phyloP scores from a whole-genome alignment of 2,113 vertebrate species.

The Emydura subglobosa region DNA sequence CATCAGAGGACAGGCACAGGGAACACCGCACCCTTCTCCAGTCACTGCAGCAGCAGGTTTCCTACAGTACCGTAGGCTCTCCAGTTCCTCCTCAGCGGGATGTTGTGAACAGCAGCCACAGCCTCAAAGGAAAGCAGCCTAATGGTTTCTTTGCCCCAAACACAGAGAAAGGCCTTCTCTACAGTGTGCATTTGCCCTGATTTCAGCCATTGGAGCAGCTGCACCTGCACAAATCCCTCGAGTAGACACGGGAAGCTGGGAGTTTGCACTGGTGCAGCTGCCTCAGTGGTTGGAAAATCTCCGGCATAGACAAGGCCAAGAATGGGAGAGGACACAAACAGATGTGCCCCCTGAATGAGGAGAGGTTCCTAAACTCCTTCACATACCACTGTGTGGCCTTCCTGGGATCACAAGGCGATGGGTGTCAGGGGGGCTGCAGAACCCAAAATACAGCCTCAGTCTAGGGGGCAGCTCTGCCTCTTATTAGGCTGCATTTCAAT shows the following conservation, averaged over 20 bases:
- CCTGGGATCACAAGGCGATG: neutral
- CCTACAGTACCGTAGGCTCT: neutral
- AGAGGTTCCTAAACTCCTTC: neutral
- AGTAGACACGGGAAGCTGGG: neutral
- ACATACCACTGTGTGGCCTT: neutral
- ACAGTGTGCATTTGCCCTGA: neutral
- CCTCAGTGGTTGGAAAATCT: neutral
- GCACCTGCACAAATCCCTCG: neutral
- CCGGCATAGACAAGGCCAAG: neutral
- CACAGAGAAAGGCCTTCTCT: neutral
- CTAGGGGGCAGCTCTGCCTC: neutral
- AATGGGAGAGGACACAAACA: neutral
- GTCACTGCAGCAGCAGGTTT: neutral
- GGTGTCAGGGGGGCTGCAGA: neutral
- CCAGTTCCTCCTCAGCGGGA: neutral
- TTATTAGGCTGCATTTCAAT: neutral
- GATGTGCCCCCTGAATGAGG: too few relatives aligned
- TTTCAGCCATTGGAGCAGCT: neutral
- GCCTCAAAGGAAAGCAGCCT: neutral
- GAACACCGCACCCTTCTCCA: neutral
- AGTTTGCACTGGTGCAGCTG: neutral
- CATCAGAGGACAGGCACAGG: neutral
- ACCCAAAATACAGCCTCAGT: neutral
- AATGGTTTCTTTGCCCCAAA: neutral
- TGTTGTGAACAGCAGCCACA: fast-evolving